These are phyloP conservation scores for Sprattus sprattus DNA, from an alignment of 2,113 vertebrate genomes.

Conservation along the genomic window DNA sequence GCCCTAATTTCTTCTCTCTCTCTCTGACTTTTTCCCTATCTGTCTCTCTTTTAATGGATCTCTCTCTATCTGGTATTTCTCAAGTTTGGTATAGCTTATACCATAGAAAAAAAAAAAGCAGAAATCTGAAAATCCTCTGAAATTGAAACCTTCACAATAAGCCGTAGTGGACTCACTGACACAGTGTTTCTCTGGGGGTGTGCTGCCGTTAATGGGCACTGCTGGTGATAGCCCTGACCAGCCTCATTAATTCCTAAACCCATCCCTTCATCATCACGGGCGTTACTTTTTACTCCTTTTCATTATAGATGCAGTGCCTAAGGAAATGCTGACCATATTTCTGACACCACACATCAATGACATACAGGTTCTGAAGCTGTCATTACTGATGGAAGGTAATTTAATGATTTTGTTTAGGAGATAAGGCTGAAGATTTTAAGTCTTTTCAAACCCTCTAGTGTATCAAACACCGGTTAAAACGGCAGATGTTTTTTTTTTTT, in stretches of 20 bases:
- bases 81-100: not conserved
- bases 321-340: not conserved
- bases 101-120: not conserved
- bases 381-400: not conserved
- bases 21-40: not conserved
- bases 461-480: not conserved
- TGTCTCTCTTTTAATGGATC: not conserved
- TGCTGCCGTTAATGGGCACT: not conserved
- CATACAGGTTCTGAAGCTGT: not conserved
- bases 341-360: not conserved
- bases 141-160: not conserved
- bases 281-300: slow-evolving; percentile 6
- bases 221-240: not conserved
- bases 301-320: not conserved
- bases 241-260: not conserved
- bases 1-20: not conserved
- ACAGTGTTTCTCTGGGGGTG: not conserved
- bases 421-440: not conserved
- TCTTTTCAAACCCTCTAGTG: not conserved
- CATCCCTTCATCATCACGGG: not conserved
- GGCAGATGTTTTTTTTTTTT: not conserved
- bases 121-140: not conserved
- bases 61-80: not conserved
- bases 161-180: not conserved
- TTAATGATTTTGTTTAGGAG: not conserved